Evolutionary conservation across 2,888 invertebrate genomes (phyloP), one percentile per base, ranked within the genome.

Genomic region (Sarcophaga caerulescens): DNA sequence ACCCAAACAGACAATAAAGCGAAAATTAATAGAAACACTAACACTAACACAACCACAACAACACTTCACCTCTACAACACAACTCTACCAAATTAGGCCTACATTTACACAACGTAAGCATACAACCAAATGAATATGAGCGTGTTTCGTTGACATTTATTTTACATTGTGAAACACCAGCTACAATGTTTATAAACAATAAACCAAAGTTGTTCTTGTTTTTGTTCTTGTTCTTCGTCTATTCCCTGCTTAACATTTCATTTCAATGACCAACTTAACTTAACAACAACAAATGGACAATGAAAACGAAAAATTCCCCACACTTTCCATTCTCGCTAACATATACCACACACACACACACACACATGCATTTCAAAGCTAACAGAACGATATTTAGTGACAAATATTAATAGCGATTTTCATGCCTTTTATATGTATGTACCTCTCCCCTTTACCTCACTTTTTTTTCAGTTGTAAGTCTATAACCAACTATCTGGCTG

Each of bases 341-440:
- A 35, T 35, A 35, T 6, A 35, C 35, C 35, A 3, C 35, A 35
- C 10, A 35, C 10, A 35, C 35, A 35, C 35, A 35, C 6, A 35
- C 35, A 10, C 8, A 35, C 35, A 35, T 35, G 35, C 8, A 35
- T 35, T 35, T 35, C 35, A 1, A 35, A 25, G 25, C 25, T 47
- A 47, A 12, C 47, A 11, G 11, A 25, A 66, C 59, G 84, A 78
- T 68, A 52, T 81, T 81, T 68, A 84, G 85, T 87, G 89, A 89
- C 89, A 89, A 89, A 89, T 88, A 89, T 89, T 89, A 89, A 89
- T 89, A 88, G 87, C 87, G 85, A 87, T 88, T 88, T 89, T 87
- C 88, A 87, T 88, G 85, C 88, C 88, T 87, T 81, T 78, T 52
- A 35, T 35, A 35, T 8, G 6, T 47, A n/a, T n/a, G n/a, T n/a